phyloP scores from a whole-genome alignment of 1,140 invertebrate genomes.

The Hestina assimilis region DNA sequence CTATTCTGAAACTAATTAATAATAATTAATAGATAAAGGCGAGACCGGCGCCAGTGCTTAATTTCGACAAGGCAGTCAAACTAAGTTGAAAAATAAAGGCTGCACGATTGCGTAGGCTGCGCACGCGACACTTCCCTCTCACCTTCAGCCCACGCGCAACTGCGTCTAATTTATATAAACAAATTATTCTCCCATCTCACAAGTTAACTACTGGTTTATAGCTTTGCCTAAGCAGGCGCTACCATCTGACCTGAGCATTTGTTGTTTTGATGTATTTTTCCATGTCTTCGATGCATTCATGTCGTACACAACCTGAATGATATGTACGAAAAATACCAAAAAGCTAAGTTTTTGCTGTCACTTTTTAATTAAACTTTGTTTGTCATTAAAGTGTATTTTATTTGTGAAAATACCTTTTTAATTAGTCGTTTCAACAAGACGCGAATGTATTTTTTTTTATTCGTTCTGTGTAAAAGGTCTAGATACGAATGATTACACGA shows the following conservation, averaged over 20 bases:
- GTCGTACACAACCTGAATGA: too few relatives aligned
- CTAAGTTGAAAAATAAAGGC: conserved; percentile 56
- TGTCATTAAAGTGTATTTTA: too few relatives aligned
- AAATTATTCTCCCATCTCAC: conserved; percentile 66
- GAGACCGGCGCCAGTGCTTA: conserved; percentile 39
- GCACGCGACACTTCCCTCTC: conserved; percentile 62
- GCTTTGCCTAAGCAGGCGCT: conserved; percentile 15
- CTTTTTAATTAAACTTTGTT: too few relatives aligned
- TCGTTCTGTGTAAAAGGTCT: neutral
- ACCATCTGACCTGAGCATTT: conserved; percentile 17
- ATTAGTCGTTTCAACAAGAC: too few relatives aligned
- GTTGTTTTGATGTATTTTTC: neutral
- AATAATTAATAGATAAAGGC: conserved; percentile 17
- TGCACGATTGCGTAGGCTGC: conserved; percentile 52
- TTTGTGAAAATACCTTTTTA: too few relatives aligned
- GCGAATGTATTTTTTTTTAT: neutral
- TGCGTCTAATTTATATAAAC: conserved; percentile 66
- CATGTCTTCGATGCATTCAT: too few relatives aligned
- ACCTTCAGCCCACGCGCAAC: conserved; percentile 50
- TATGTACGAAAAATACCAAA: too few relatives aligned
- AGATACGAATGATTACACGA: neutral
- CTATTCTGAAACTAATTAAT: neutral
- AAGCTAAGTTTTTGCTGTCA: too few relatives aligned
- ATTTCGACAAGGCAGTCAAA: conserved; percentile 40
- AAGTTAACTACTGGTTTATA: conserved; percentile 65